Evolutionary conservation across 2,113 vertebrate genomes (phyloP), one percentile per base, ranked within the genome.

Genomic region (Grammomys surdaster): DNA sequence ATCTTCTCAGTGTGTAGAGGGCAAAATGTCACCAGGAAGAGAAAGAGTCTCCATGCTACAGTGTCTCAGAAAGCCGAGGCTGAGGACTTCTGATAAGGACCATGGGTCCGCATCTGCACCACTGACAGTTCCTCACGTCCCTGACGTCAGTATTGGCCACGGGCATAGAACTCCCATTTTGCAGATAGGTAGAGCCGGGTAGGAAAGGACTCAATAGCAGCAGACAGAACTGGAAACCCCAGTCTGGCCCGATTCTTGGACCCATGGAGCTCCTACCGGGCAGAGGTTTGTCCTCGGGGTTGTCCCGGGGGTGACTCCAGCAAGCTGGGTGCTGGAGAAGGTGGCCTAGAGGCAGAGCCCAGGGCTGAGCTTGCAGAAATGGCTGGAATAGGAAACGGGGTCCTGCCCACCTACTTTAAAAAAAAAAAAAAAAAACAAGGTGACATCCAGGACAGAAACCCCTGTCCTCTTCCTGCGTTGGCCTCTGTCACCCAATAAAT

Each of bases 401-500:
- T 84, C 89, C 90, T 70, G 56, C 93, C 89, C 0, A 4, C 84
- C 94, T 90, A 48, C 96, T 95, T 92, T 43, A 46, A 76, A 76
- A 46, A 33, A 77, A 9, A 46, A 33, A 77, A 9, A 56, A 56
- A 22, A 56, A 97, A 69, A 95, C 94, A 36, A 3, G 6, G 73
- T 80, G 95, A 85, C 95, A 96, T 96, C 93, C 93, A 73, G 70
- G 93, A 93, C 95, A 96, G 96, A 36, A 87, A 85, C 87, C 98
- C 97, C 97, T 96, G 98, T 98, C 97, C 97, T 96, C 96, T 95
- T 85, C 89, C 91, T 97, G 95, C 91, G 87, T 87, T 19, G 97
- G 97, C 97, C 98, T 94, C 87, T 76, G 1, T 92, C 95, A 88
- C 96, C 91, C 98, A 94, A 98, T 98, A 98, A 98, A 98, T 98